These are phyloP conservation scores for Motacilla alba DNA, from an alignment of 2,113 vertebrate species.

Conservation along the genomic window DNA sequence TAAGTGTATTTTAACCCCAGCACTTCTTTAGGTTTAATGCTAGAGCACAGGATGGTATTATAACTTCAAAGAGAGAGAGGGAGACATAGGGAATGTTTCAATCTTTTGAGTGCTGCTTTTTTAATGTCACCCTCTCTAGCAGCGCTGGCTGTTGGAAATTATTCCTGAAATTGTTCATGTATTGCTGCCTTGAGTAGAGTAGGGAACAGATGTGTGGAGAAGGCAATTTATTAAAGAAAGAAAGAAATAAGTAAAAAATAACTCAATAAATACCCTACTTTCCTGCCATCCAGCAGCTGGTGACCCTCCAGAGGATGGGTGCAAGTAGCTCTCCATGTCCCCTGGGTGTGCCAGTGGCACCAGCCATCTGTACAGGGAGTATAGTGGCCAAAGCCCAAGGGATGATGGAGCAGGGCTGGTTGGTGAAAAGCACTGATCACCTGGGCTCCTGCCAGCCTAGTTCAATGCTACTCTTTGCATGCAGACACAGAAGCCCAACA, in stretches of 20 bases:
- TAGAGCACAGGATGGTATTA: neutral
- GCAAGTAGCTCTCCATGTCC: neutral
- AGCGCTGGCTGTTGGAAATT: neutral
- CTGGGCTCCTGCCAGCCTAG: neutral
- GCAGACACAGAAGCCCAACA: neutral
- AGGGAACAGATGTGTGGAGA: neutral
- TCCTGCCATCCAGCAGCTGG: neutral
- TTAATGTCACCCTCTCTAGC: neutral
- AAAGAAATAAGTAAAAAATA: neutral
- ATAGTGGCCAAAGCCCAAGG: neutral
- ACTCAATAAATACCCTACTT: neutral
- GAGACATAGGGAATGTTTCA: accelerated
- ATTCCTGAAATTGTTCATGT: neutral
- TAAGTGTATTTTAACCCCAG: neutral
- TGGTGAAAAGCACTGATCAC: neutral
- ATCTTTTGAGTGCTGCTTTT: neutral
- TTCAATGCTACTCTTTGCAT: neutral
- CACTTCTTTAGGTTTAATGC: neutral
- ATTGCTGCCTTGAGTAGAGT: neutral
- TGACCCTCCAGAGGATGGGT: neutral
- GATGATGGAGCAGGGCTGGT: neutral
- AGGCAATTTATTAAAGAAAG: neutral
- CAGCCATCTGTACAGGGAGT: neutral
- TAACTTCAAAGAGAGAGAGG: neutral
- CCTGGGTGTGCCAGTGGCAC: neutral